Evolutionary conservation across 2,888 invertebrate genomes (phyloP), one percentile per base, ranked within the genome.

Genomic region (Eubasilissa splendida): DNA sequence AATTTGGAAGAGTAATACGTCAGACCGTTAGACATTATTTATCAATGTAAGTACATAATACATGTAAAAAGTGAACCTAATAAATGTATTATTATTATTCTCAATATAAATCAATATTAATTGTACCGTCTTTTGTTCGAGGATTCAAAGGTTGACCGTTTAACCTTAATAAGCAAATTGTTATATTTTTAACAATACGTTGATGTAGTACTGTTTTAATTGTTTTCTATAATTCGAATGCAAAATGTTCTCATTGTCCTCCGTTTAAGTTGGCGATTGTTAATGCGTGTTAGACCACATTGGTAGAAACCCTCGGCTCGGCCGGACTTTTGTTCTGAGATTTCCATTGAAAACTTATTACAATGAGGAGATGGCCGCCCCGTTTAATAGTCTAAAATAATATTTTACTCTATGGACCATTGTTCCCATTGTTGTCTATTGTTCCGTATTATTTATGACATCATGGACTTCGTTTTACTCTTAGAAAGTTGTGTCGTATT

Each of bases 341-440:
- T 77, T 73, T 73, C 82, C 65, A 78, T 80, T 83, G 82, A 82
- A 83, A 83, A 83, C 83, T 83, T 83, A 82, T 82, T 79, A 83
- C 83, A 83, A 83, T 80, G 77, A 52, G 52, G 53, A 70, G 80
- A 82, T 80, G 77, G 81, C 59, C 83, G 77, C 82, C 78, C 77
- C 81, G 79, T 80, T 82, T 82, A 80, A 82, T 82, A 82, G 80
- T 82, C 78, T 80, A 76, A 82, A 82, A 82, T 82, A 80, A 80
- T 80, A 82, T 79, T 82, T 80, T 71, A 82, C 74, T 79, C 82
- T 53, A 75, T 50, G 59, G 56, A 22, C 78, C 76, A 80, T 80
- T 80, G 80, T 80, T 79, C 54, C 65, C 2, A 73, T 78, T 76
- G 80, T 71, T 56, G 53, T 75, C 78, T 66, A 82, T 82, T 82